These are phyloP conservation scores for Psococerastis gibbosa DNA, from an alignment of 2,888 invertebrate genomes.

Conservation along the genomic window DNA sequence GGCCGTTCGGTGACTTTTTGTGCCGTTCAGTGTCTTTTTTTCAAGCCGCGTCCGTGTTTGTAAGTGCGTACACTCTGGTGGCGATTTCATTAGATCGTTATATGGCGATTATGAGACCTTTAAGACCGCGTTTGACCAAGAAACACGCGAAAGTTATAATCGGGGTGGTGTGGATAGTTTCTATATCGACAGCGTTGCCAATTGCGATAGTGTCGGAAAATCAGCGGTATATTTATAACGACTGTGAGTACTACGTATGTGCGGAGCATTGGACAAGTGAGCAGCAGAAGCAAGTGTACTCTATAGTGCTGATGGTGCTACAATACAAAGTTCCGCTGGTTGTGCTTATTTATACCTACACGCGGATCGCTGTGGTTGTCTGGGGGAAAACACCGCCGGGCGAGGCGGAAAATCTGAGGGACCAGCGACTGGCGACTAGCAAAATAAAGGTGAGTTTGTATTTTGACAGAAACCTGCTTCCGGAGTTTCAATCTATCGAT, in stretches of 20 bases:
- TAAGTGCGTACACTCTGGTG: conserved; percentile 77
- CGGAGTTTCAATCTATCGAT: too few relatives aligned
- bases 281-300: conserved; percentile 50
- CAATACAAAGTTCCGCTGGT: conserved; percentile 69
- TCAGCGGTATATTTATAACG: conserved; percentile 27
- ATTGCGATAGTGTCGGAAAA: conserved; percentile 56
- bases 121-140: conserved; percentile 62
- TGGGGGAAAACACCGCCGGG: conserved; percentile 79
- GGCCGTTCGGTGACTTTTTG: conserved; percentile 71
- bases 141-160: conserved; percentile 49
- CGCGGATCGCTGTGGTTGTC: conserved; percentile 65
- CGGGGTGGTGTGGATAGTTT: conserved; percentile 51
- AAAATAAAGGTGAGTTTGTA: conserved; percentile 72
- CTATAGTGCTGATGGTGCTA: conserved; percentile 53
- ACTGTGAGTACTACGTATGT: conserved; percentile 52
- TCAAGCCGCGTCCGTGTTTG: conserved; percentile 21
- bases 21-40: conserved; percentile 46
- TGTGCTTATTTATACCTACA: conserved; percentile 68
- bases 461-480: too few relatives aligned
- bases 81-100: conserved; percentile 83
- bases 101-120: conserved; percentile 75
- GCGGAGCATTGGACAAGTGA: conserved; percentile 47
- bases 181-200: conserved; percentile 61
- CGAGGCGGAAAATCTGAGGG: conserved; percentile 66
- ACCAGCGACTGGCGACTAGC: conserved; percentile 64